Percentiles rank a stretch among this genome's conserved stretches.
Conservation (phyloP, 2,113 vertebrate species). For the Cyprinodon tularosa region DNA sequence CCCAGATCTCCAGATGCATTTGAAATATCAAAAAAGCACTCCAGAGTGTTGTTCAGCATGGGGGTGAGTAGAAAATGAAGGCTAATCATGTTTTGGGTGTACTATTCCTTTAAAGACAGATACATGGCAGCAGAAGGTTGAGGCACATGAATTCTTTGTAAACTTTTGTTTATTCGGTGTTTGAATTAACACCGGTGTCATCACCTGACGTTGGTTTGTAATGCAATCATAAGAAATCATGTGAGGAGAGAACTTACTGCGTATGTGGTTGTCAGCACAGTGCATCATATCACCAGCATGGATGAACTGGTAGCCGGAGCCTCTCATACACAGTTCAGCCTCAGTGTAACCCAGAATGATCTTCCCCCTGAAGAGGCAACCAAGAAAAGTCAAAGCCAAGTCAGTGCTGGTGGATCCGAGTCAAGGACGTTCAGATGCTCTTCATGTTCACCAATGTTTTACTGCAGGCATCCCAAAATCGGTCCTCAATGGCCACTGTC, state of each 20-base stretch:
- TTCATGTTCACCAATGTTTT: neutral
- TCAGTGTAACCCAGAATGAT: slow-evolving; percentile 82
- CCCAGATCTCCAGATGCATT: too few species aligned
- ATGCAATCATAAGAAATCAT: neutral
- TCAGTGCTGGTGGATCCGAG: neutral
- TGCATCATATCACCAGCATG: slow-evolving; percentile 83
- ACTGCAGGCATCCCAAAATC: too few species aligned
- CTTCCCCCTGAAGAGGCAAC: slow-evolving; percentile 65
- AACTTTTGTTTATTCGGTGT: neutral
- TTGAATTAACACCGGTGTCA: neutral
- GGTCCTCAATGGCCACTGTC: too few species aligned
- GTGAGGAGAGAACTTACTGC: slow-evolving; percentile 65
- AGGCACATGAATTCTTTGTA: neutral
- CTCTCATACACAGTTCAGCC: slow-evolving; percentile 76
- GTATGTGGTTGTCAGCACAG: slow-evolving; percentile 81
- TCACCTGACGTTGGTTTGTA: neutral
- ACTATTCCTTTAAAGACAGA: too few species aligned
- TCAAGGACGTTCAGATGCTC: neutral
- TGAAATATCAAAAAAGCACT: too few species aligned
- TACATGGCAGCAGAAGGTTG: too few species aligned
- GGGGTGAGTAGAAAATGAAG: too few species aligned
- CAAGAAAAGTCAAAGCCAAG: neutral
- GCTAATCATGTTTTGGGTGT: too few species aligned
- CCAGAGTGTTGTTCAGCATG: too few species aligned
- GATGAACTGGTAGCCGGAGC: slow-evolving; percentile 85